Conservation (phyloP, 2,113 vertebrate species). For the Mormyrus lacerda region DNA sequence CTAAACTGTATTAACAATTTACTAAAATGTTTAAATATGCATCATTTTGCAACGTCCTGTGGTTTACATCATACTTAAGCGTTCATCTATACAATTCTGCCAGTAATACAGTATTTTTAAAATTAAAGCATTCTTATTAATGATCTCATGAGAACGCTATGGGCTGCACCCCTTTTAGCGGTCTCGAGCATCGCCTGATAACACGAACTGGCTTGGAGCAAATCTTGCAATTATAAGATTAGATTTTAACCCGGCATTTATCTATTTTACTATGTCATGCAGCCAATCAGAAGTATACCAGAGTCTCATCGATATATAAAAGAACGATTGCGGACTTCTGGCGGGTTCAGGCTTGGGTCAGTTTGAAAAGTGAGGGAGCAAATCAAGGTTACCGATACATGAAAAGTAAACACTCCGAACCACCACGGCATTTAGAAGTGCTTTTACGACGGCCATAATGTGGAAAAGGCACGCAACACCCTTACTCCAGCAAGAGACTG, state of each 20-base stretch:
- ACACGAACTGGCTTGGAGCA: not conserved
- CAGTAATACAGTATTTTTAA: not conserved
- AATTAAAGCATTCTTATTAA: not conserved
- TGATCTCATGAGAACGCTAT: not conserved
- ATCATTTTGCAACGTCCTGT: not conserved
- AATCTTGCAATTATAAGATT: constrained; percentile 7
- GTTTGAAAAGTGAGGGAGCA: constrained; percentile 43
- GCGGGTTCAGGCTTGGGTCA: constrained; percentile 79
- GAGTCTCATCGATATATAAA: constrained; percentile 37
- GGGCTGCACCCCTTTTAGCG: not conserved
- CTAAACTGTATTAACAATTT: not conserved
- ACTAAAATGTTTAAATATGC: not conserved
- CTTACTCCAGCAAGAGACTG: constrained; percentile 40
- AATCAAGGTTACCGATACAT: constrained; percentile 55
- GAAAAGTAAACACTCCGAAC: constrained; percentile 57
- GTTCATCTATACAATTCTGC: not conserved
- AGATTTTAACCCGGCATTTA: constrained; percentile 53
- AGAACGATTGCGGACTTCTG: constrained; percentile 53
- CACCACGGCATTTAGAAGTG: constrained; percentile 40
- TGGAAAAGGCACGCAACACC: constrained; percentile 32
- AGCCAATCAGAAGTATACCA: constrained; percentile 31
- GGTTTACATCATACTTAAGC: not conserved
- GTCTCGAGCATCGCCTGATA: not conserved
- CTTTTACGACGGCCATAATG: constrained; percentile 49
- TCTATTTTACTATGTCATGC: constrained; percentile 36